Percentiles rank a stretch among this genome's conserved stretches.
Evolutionary conservation across 2,888 invertebrate species (phyloP).

Genomic region (Macrophya alboannulata): DNA sequence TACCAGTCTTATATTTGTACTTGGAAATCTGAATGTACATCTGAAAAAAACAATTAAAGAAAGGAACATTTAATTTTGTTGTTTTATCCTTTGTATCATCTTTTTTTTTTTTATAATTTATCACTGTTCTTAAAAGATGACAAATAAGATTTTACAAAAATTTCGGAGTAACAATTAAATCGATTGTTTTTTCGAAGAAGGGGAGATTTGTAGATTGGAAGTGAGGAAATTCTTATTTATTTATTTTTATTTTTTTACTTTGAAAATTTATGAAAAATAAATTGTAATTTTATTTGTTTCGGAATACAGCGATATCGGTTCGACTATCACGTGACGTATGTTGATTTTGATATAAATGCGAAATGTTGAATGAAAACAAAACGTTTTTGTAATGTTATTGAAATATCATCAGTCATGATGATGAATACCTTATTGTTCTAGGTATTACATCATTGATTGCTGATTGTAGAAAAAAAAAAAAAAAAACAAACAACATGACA

Average conservation of each 20-base stretch:
- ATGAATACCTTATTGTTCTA: neutral
- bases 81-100: conserved; percentile 38
- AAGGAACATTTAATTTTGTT: conserved; percentile 71
- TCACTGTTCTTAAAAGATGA: neutral
- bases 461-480: conserved; percentile 33
- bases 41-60: conserved; percentile 82
- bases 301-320: neutral
- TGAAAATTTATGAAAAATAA: neutral
- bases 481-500: conserved; percentile 23
- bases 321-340: neutral
- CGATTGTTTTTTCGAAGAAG: neutral
- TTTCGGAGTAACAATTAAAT: neutral
- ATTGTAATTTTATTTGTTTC: neutral
- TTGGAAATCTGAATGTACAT: conserved; percentile 97
- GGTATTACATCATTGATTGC: conserved; percentile 49
- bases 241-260: too few species aligned
- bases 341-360: neutral
- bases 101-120: neutral
- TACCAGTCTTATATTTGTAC: conserved; percentile 96
- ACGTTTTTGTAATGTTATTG: conserved; percentile 21
- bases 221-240: neutral
- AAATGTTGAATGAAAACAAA: conserved; percentile 43
- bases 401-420: conserved; percentile 27
- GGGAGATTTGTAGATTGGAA: neutral
- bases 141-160: neutral